Base-by-base conservation (phyloP, 2,797 vertebrate genomes). In the Sitta carolinensis region DNA sequence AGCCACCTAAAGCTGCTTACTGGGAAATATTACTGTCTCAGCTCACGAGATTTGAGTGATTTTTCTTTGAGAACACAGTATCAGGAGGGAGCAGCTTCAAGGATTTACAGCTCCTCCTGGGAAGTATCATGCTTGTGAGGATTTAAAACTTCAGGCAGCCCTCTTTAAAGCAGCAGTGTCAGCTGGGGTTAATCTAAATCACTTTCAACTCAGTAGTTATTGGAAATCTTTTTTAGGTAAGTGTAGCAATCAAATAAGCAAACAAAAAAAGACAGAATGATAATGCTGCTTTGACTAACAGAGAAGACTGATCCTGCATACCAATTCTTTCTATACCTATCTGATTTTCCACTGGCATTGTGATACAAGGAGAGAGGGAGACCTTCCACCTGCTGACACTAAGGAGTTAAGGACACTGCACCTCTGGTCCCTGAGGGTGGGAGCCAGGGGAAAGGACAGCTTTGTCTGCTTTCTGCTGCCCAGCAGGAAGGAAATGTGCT, bases 141-240 rank as follows among this genome's bases (percentile, higher is more conserved):
- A 94, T 84, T 91, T 81, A 92, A 91, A 95, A 88, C 84, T 61
- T 89, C 89, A 90, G 51, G 84, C 75, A 95, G 69, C 34, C 38
- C 66, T 94, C 82, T 92, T 94, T 90, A 93, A 90, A 94, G 89
- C 64, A 92, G 47, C 0, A 0, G 62, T 85, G 75, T 92, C 93
- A 92, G 82, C 66, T 80, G 61, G 82, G 87, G 85, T 93, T 96
- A 94, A 95, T 85, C 88, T 92, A 94, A 95, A 95, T 91, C 84
- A 91, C 89, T 95, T 93, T 85, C 79, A 95, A 80, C 87, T 87
- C 92, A 74, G 67, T 63, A 75, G 81, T 61, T 88, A 96, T 63
- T 86, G 88, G 89, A 93, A 94, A 95, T 94, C 81, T 94, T 94
- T 96, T 94, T 66, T 75, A 76, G 69, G 40, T 93, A 96, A 96